phyloP scores from a whole-genome alignment of 2,113 vertebrate species.

The Orthonyx spaldingii region DNA sequence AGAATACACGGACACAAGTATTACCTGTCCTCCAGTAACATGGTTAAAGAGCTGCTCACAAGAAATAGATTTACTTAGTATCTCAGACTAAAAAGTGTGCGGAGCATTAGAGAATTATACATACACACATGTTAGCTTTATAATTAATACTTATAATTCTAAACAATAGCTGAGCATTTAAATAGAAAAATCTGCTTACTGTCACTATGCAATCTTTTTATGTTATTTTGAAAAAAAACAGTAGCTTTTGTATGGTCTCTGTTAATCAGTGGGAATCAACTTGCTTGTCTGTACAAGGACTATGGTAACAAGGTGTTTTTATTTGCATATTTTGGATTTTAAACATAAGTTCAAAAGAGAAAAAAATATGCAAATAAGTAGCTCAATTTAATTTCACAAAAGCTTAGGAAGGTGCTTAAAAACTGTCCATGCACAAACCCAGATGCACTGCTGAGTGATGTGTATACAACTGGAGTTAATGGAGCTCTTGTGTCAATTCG shows the following conservation, averaged over 20 bases:
- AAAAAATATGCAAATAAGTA: background rate
- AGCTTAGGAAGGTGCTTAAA: background rate
- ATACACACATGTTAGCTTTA: accelerated
- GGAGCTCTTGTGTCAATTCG: background rate
- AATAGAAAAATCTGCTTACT: background rate
- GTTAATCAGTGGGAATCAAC: background rate
- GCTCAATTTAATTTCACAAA: background rate
- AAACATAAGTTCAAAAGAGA: background rate
- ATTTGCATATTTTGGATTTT: background rate
- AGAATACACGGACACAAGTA: background rate
- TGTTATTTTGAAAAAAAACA: background rate
- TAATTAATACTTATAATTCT: background rate
- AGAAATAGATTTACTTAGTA: background rate
- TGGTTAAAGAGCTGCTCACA: accelerated
- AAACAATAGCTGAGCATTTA: background rate
- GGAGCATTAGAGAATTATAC: background rate
- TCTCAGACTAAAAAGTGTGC: background rate
- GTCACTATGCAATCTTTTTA: background rate
- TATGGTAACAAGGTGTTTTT: background rate
- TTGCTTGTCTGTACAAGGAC: background rate
- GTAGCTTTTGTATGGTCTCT: background rate
- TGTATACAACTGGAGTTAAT: background rate
- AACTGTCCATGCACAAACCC: background rate
- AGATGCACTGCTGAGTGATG: background rate
- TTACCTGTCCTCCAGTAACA: background rate